Evolutionary conservation across 2,888 invertebrate genomes (phyloP).

Genomic region (Brenthis ino): DNA sequence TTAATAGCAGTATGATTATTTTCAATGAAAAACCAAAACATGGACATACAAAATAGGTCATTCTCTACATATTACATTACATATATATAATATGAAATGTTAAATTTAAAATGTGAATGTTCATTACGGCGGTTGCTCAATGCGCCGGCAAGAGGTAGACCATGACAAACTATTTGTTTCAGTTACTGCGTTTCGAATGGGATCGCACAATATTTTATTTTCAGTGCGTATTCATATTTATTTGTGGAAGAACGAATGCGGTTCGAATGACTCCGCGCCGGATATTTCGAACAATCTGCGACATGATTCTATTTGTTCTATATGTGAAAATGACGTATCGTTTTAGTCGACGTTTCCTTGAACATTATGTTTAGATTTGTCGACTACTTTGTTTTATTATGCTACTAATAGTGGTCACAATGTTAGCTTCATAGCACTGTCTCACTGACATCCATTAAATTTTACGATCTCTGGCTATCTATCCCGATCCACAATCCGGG

Average conservation of each 20-base stretch:
- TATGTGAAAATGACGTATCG: conserved; percentile 49
- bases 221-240: conserved; percentile 74
- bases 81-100: too few relatives aligned
- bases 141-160: neutral
- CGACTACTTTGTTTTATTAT: conserved; percentile 44
- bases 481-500: neutral
- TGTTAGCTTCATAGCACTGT: conserved; percentile 41
- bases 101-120: too few relatives aligned
- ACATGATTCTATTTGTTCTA: conserved; percentile 55
- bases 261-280: conserved; percentile 41
- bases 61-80: too few relatives aligned
- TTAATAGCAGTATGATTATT: too few relatives aligned
- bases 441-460: conserved; percentile 32
- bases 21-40: too few relatives aligned
- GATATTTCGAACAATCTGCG: conserved; percentile 54
- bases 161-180: conserved; percentile 71
- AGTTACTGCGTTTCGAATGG: conserved; percentile 67
- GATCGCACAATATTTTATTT: conserved; percentile 78
- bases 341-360: conserved; percentile 45
- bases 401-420: conserved; percentile 41
- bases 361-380: conserved; percentile 45
- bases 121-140: neutral
- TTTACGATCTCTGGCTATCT: conserved; percentile 31
- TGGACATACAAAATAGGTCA: too few relatives aligned
- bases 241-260: conserved; percentile 63